Evolutionary conservation across 2,113 vertebrate genomes (phyloP).

Genomic region (Embiotoca jacksoni): DNA sequence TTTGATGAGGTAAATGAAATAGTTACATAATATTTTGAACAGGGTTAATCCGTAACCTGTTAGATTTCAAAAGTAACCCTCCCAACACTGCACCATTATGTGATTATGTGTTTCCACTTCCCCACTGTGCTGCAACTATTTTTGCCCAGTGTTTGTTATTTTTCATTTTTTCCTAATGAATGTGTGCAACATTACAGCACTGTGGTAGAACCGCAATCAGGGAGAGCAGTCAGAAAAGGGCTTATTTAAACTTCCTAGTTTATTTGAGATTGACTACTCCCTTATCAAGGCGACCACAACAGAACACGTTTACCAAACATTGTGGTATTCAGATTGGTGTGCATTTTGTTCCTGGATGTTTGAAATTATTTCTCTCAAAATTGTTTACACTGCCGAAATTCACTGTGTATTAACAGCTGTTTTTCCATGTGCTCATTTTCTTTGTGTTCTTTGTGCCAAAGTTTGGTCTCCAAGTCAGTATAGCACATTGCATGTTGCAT

Average conservation of each 20-base stretch:
- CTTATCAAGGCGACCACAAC: constrained; percentile 56
- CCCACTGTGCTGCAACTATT: constrained; percentile 33
- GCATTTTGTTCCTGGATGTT: constrained; percentile 25
- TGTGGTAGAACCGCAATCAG: constrained; percentile 65
- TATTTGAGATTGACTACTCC: constrained; percentile 53
- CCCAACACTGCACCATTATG: not conserved
- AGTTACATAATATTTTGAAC: too few relatives aligned
- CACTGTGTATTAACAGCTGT: constrained; percentile 25
- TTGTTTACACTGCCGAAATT: constrained; percentile 35
- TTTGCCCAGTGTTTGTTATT: constrained; percentile 56
- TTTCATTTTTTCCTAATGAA: constrained; percentile 51
- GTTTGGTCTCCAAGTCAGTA: constrained; percentile 41
- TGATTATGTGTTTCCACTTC: constrained; percentile 17
- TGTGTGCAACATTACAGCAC: constrained; percentile 40
- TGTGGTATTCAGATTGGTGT: constrained; percentile 20
- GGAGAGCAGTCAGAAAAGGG: constrained; percentile 27
- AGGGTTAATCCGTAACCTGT: too few relatives aligned
- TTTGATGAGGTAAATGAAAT: too few relatives aligned
- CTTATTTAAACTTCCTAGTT: constrained; percentile 55
- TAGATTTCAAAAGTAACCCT: too few relatives aligned
- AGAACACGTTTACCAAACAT: constrained; percentile 23
- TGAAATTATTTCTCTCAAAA: constrained; percentile 23
- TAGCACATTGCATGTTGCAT: constrained; percentile 93
- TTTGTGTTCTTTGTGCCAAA: constrained; percentile 48
- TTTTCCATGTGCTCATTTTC: constrained; percentile 55